Conservation (phyloP, 53 echinoderm and acorn worm species). For the Stichopus horrens region DNA sequence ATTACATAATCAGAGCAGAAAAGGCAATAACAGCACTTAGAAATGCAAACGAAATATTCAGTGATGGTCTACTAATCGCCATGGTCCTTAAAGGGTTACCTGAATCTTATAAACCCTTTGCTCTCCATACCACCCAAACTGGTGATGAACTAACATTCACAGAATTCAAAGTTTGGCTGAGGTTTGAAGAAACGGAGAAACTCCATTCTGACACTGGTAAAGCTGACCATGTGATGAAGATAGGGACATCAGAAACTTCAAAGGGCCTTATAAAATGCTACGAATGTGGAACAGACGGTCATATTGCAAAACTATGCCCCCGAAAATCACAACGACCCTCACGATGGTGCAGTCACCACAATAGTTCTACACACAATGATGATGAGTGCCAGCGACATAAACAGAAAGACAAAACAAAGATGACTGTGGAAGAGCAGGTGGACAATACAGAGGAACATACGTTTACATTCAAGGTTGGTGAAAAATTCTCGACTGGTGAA, state of each 20-base stretch:
- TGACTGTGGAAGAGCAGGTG: neutral
- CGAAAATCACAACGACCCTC: neutral
- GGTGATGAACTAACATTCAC: slow-evolving; percentile 41
- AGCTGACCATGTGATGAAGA: slow-evolving; percentile 25
- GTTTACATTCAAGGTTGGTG: neutral
- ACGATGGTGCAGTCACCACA: neutral
- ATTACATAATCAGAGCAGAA: slow-evolving; percentile 25
- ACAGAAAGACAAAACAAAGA: neutral
- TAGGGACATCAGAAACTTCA: neutral
- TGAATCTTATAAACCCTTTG: slow-evolving; percentile 24
- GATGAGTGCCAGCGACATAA: neutral
- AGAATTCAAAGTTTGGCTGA: neutral
- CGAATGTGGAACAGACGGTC: neutral
- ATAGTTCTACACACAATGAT: slow-evolving; percentile 39
- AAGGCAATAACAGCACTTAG: slow-evolving; percentile 4
- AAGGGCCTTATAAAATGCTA: neutral
- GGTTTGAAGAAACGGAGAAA: slow-evolving; percentile 33
- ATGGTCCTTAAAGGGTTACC: slow-evolving; percentile 32
- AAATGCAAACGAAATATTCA: slow-evolving; percentile 6
- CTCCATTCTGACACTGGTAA: neutral
- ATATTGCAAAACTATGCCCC: neutral
- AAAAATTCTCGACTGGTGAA: neutral
- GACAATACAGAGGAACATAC: neutral
- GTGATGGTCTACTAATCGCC: slow-evolving; percentile 37
- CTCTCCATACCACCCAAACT: slow-evolving; percentile 29